Evolutionary conservation across 2,797 vertebrate species (phyloP), one percentile per base, ranked within the genome.

Genomic region (Triplophysa bombifrons): DNA sequence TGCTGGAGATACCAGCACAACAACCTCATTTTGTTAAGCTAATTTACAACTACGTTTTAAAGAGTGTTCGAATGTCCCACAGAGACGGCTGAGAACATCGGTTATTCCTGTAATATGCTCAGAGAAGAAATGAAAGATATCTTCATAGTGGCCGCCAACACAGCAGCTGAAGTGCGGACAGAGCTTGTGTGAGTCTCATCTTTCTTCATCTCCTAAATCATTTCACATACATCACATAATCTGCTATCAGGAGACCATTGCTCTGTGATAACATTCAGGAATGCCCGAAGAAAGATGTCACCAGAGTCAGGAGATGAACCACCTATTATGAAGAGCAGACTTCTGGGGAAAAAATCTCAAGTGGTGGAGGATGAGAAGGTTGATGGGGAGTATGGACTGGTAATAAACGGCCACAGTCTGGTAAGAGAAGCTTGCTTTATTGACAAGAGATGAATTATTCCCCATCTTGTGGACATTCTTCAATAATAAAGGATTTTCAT

Each of bases 41-140:
- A 16, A 61, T 61, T 30, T 16, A 30, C 25, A 61, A 63, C 19
- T 2, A 30, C 3, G 7, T 64, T 64, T 64, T 17, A 1, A 25
- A 56, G 67, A 56, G 0, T 0, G 2, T 73, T 66, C 2, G 34
- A 17, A 71, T 75, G 9, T 76, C 56, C 65, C 65, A 60, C 89
- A 98, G 97, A 99, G 86, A 99, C 97, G 0, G 97, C 97, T 0
- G 93, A 97, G 87, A 98, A 99, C 84, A 96, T 97, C 5, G 96
- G 96, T 58, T 98, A 98, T 74, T 94, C 97, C 66, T 98, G 96
- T 91, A 96, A 95, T 87, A 92, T 99, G 94, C 91, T 99, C 69
- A 87, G 93, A 9, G 95, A 97, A 38, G 95, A 96, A 69, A 98
- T 98, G 97, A 94, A 89, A 4, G 93, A 93, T 0, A 86, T 99